Evolutionary conservation across 1,140 invertebrate genomes (phyloP).

Genomic region (Melitaea cinxia): DNA sequence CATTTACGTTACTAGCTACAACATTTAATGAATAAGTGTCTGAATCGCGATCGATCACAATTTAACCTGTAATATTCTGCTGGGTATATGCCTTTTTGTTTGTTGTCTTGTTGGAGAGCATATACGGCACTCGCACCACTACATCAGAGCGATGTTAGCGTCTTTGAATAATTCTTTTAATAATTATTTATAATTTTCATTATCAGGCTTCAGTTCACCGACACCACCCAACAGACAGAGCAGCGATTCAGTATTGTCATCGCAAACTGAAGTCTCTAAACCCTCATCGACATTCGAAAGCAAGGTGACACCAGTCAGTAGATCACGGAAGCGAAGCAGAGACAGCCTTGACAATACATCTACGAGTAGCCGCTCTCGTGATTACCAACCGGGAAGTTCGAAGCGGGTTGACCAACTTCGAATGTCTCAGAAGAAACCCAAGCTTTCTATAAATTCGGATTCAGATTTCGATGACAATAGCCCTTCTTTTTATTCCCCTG

Average conservation of each 20-base stretch:
- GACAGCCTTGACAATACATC: conserved; percentile 60
- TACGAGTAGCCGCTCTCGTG: conserved; percentile 49
- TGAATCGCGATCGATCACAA: no score
- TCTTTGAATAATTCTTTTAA: no score
- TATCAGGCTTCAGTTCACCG: conserved; percentile 61
- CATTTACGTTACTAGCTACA: neutral
- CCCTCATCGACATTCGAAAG: conserved; percentile 45
- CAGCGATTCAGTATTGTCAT: conserved; percentile 75
- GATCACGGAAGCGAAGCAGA: conserved; percentile 52
- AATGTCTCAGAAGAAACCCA: conserved; percentile 49
- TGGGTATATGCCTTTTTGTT: no score
- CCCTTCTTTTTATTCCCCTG: conserved; percentile 51
- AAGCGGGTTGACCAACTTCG: conserved; percentile 63
- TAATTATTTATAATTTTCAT: neutral
- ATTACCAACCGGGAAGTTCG: conserved; percentile 45
- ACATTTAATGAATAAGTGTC: no score
- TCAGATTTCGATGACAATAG: conserved; percentile 68
- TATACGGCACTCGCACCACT: no score
- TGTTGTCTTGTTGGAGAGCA: no score
- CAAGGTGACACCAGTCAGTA: conserved; percentile 38
- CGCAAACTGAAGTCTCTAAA: conserved; percentile 68
- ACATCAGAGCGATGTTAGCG: no score
- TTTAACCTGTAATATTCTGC: no score
- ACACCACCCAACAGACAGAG: conserved; percentile 65
- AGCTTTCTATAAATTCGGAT: conserved; percentile 44